These are phyloP conservation scores for Ammodramus savannarum DNA, from an alignment of 2,113 vertebrate genomes.

Conservation along the genomic window DNA sequence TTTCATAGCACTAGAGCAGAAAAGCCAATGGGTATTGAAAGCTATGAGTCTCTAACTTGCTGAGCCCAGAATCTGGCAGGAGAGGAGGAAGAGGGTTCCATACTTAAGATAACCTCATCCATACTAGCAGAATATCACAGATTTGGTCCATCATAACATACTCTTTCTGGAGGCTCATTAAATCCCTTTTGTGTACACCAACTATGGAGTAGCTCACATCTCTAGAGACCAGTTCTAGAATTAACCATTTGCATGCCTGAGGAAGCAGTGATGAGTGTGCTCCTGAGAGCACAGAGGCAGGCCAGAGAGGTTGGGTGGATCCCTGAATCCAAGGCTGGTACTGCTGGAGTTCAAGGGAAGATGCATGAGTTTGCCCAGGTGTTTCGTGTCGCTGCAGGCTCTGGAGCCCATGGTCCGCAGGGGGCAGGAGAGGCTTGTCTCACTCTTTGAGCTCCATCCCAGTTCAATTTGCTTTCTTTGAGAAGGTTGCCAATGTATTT, in stretches of 20 bases:
- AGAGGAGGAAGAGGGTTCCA: neutral
- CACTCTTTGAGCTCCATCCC: neutral
- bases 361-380: neutral
- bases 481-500: neutral
- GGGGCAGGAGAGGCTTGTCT: neutral
- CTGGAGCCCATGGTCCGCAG: neutral
- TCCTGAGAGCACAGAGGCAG: neutral
- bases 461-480: neutral
- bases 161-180: neutral
- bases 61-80: neutral
- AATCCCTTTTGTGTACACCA: neutral
- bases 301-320: rapidly evolving
- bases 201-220: neutral
- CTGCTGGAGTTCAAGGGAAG: neutral
- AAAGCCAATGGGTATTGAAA: neutral
- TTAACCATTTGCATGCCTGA: neutral
- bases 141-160: neutral
- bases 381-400: neutral
- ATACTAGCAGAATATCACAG: neutral
- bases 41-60: neutral
- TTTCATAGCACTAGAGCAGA: neutral
- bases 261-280: neutral
- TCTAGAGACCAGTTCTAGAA: neutral
- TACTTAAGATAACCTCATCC: neutral
- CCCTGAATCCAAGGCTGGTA: neutral